Evolutionary conservation across 1,140 invertebrate species (phyloP).

Genomic region (Protaetia brevitarsis): DNA sequence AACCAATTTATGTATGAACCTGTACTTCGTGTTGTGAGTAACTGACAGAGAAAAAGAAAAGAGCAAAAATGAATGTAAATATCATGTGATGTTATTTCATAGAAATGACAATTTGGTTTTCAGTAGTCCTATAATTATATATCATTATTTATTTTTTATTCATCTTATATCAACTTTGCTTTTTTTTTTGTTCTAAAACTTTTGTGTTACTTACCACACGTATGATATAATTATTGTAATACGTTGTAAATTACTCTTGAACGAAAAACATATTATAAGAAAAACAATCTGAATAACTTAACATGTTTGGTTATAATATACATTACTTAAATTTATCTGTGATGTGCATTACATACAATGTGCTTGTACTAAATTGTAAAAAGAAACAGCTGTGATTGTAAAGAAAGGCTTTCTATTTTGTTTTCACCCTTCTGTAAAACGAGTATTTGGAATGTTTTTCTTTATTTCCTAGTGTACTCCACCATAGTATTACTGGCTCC

Average conservation of each 20-base stretch:
- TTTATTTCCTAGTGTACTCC: slow-evolving; percentile 6
- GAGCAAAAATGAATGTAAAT: slow-evolving; percentile 6
- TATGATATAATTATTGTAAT: slow-evolving; percentile 4
- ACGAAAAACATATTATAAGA: background rate
- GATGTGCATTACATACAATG: background rate
- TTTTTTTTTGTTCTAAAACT: background rate
- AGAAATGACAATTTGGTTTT: background rate
- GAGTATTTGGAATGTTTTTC: slow-evolving; percentile 8
- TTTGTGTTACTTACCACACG: slow-evolving; percentile 1
- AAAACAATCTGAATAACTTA: slow-evolving; percentile 4
- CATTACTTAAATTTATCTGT: slow-evolving; percentile 10
- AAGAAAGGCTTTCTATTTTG: slow-evolving; percentile 1
- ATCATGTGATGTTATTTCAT: background rate
- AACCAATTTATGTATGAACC: background rate
- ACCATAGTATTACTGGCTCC: slow-evolving; percentile 22
- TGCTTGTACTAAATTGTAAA: slow-evolving; percentile 14
- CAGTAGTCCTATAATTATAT: background rate
- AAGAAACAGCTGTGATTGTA: slow-evolving; percentile 8
- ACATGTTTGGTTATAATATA: background rate
- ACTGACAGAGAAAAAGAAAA: background rate
- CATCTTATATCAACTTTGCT: background rate
- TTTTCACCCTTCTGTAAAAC: background rate
- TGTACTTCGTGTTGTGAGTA: background rate
- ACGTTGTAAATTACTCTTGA: slow-evolving; percentile 5
- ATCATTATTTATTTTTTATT: slow-evolving; percentile 13